These are phyloP conservation scores for Rhabdornis inornatus DNA, from an alignment of 2,113 vertebrate species.

Conservation along the genomic window DNA sequence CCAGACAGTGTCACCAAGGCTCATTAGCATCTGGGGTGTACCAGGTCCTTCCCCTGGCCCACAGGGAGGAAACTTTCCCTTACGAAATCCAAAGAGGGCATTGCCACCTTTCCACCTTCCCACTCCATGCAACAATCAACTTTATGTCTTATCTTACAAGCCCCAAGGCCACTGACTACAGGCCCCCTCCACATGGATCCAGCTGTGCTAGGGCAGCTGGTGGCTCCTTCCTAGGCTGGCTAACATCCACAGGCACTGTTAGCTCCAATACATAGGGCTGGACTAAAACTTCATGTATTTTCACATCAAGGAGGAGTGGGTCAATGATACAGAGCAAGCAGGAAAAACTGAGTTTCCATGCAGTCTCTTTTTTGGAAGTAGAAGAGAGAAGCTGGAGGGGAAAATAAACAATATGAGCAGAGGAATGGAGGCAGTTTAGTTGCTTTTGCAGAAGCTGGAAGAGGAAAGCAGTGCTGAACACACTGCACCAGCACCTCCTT, in stretches of 20 bases:
- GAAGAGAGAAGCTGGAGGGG: background rate
- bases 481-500: background rate
- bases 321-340: background rate
- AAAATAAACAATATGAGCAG: background rate
- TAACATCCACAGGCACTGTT: background rate
- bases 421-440: background rate
- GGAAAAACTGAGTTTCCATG: background rate
- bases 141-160: background rate
- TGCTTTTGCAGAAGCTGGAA: background rate
- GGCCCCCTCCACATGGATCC: background rate
- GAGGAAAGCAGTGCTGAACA: background rate
- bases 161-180: background rate
- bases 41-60: background rate
- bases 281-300: background rate
- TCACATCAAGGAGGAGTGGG: background rate
- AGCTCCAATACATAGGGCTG: background rate
- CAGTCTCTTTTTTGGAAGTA: background rate
- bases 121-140: fast-evolving
- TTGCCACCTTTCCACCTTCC: background rate
- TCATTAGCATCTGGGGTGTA: background rate
- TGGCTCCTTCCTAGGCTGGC: background rate
- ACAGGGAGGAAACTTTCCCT: background rate
- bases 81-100: background rate
- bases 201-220: background rate
- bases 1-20: background rate